Evolutionary conservation across 2,888 invertebrate species (phyloP).

Genomic region (Notodonta dromedarius): DNA sequence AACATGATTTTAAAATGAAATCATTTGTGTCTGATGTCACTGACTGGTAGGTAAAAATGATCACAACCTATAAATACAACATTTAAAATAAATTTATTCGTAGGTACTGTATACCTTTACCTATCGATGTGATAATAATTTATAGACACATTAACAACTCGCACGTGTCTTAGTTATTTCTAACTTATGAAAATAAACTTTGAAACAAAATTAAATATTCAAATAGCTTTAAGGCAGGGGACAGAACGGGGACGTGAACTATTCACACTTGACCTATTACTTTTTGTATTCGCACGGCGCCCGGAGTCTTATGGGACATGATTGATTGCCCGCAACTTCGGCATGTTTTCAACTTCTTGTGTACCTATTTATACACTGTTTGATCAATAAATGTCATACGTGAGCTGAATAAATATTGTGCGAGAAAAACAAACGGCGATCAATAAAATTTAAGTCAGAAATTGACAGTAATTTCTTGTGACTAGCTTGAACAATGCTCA

Average conservation of each 20-base stretch:
- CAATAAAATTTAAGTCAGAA: too few species aligned
- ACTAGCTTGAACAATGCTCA: too few species aligned
- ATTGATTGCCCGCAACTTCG: constrained; percentile 27
- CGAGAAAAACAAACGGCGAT: background rate
- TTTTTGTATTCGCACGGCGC: constrained; percentile 20
- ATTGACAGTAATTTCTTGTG: too few species aligned
- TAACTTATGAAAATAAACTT: background rate
- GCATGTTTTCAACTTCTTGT: constrained; percentile 18
- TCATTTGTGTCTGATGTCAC: too few species aligned
- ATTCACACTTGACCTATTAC: constrained; percentile 32
- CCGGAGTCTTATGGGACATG: constrained; percentile 23
- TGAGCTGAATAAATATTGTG: constrained; percentile 10
- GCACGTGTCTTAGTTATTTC: constrained; percentile 5
- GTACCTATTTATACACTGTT: constrained; percentile 20
- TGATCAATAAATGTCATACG: constrained; percentile 22
- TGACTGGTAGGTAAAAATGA: too few species aligned
- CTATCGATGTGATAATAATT: too few species aligned
- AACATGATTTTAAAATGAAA: too few species aligned
- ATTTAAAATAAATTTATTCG: too few species aligned
- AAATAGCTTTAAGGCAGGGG: background rate
- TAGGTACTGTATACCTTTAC: too few species aligned
- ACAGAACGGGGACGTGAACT: constrained; percentile 13
- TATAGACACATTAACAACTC: too few species aligned
- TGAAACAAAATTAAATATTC: constrained; percentile 6
- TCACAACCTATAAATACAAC: too few species aligned